A percentile compares a stretch with the other conserved stretches of the same genome.
Conservation (phyloP, 2,888 invertebrate species). For the Rapana venosa region DNA sequence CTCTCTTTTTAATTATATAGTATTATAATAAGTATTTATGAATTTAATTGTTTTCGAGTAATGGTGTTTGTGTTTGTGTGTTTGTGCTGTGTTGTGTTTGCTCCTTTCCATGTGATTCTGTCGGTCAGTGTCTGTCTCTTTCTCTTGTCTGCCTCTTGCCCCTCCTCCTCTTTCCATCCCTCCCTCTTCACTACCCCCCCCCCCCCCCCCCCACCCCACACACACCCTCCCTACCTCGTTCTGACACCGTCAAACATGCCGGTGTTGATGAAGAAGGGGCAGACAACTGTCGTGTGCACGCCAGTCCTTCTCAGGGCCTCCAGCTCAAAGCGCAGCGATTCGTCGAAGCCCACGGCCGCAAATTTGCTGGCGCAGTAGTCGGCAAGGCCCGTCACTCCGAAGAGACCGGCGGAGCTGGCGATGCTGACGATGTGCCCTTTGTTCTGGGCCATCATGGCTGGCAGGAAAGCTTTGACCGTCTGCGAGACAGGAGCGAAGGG, state of each 20-base stretch:
- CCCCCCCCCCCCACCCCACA: background rate
- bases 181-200: background rate
- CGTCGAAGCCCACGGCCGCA: conserved; percentile 95
- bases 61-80: conserved; percentile 16
- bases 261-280: conserved; percentile 97
- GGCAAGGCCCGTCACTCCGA: conserved; percentile 83
- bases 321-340: conserved; percentile 83
- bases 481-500: too few relatives aligned
- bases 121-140: background rate
- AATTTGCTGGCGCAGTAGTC: conserved; percentile 97
- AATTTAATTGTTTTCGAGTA: background rate
- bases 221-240: conserved; percentile 81
- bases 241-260: conserved; percentile 97
- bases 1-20: too few relatives aligned
- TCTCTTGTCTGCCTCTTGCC: too few relatives aligned
- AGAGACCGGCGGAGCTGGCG: conserved; percentile 92
- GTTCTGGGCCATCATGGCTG: conserved; percentile 90
- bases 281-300: conserved; percentile 92
- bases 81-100: background rate
- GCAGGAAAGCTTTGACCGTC: conserved; percentile 95
- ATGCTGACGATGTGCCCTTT: conserved; percentile 95
- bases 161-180: background rate
- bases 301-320: conserved; percentile 79
- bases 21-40: too few relatives aligned
- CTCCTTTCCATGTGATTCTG: background rate